Evolutionary conservation across 2,888 invertebrate genomes (phyloP), one percentile per base, ranked within the genome.

Genomic region (Aethes cnicana): DNA sequence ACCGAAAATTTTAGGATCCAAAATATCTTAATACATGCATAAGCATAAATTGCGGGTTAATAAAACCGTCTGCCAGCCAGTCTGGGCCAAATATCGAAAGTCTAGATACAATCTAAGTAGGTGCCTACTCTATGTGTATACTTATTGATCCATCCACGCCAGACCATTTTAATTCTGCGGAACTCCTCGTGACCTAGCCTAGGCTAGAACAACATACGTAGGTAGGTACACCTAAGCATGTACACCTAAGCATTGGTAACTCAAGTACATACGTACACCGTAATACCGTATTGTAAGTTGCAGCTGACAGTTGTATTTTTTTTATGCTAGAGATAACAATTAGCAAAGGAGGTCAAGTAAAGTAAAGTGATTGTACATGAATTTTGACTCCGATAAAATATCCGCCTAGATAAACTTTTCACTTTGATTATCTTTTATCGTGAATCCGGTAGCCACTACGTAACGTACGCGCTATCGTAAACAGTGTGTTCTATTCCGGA

Each of bases 131-230:
- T n/a, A n/a, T n/a, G n/a, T n/a, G n/a, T n/a, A n/a, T n/a, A n/a
- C n/a, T n/a, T 74, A 79, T 81, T 61, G 80, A 81, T 78, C 68
- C 57, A 47, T 39, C 56, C 61, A 64, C 60, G 68, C 53, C 52
- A 67, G 67, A 68, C 70, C 53, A 56, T 52, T 62, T 64, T 64
- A 60, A 56, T 49, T 53, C 42, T 50, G 60, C 55, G 56, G 57
- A 54, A 52, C 42, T 28, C 23, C 48, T 39, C 25, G 39, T 54
- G 50, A 56, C 47, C 47, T 55, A 44, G 41, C n/a, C n/a, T n/a
- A n/a, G 9, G 30, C 36, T 37, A 36, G 47, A 35, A 37, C 43
- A 43, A 62, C 61, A 64, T 62, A 68, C 58, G 56, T 59, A 55
- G 50, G 66, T 63, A 64, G 67, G 58, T 57, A 63, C 53, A 28